A percentile compares a stretch with the other conserved stretches of the same genome.
Conservation (phyloP, 1,140 invertebrate genomes). For the Drosophila obscura region DNA sequence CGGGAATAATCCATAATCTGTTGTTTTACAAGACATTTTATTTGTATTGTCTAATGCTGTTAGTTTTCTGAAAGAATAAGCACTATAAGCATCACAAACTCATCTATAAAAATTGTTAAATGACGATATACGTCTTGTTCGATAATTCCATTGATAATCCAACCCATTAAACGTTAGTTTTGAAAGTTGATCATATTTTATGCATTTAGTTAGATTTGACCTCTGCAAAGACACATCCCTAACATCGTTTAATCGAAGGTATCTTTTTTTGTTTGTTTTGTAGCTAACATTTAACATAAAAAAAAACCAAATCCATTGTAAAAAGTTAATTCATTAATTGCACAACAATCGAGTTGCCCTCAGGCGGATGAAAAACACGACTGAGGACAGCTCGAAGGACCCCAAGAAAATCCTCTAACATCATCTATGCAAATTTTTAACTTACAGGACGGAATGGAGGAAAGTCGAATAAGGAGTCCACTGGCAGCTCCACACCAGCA, state of each 20-base stretch:
- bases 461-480: conserved; percentile 83
- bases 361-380: neutral
- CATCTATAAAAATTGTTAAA: no score
- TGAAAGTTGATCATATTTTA: no score
- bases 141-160: no score
- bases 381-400: neutral
- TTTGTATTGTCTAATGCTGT: no score
- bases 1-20: no score
- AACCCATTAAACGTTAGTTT: no score
- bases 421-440: neutral
- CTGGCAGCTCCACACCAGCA: conserved; percentile 50
- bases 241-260: neutral
- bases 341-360: neutral
- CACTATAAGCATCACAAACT: no score
- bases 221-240: neutral
- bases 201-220: no score
- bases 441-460: conserved; percentile 84
- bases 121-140: no score
- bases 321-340: neutral
- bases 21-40: no score
- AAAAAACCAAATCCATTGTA: no score
- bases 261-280: neutral
- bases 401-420: neutral
- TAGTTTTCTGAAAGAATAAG: no score
- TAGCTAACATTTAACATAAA: neutral